phyloP scores from a whole-genome alignment of 2,113 vertebrate genomes.

The Petrocephalus microphthalmus region DNA sequence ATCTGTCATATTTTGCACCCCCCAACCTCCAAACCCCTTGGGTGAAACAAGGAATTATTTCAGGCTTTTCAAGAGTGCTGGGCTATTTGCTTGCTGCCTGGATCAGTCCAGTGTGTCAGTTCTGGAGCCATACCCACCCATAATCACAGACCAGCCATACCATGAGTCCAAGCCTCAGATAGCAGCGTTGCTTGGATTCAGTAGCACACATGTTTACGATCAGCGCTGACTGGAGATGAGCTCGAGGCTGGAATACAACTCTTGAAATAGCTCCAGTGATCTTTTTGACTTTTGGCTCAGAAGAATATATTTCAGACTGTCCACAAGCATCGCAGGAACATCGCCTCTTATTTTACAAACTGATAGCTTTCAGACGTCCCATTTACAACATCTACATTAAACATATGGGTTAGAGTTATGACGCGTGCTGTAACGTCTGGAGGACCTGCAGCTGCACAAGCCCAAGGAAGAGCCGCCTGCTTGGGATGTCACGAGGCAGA shows the following conservation, averaged over 20 bases:
- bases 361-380: constrained; percentile 9
- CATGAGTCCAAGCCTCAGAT: constrained; percentile 18
- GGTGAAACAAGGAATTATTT: neutral
- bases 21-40: constrained; percentile 18
- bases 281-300: constrained; percentile 3
- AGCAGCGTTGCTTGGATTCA: constrained; percentile 22
- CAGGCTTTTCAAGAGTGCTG: neutral
- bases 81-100: neutral
- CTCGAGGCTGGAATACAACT: constrained; percentile 19
- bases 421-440: neutral
- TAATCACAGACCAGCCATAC: constrained; percentile 12
- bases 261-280: constrained; percentile 14
- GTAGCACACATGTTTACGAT: constrained; percentile 27
- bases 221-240: constrained; percentile 27
- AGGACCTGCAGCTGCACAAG: neutral
- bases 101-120: neutral
- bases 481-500: neutral
- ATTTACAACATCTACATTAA: constrained; percentile 1
- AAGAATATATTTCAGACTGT: constrained; percentile 2
- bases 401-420: constrained; percentile 10
- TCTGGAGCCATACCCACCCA: neutral
- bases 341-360: neutral
- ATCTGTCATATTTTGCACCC: constrained; percentile 3
- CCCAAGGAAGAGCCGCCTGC: neutral
- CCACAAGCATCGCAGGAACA: neutral